Conservation (phyloP, 2,113 vertebrate genomes). For the Osmerus mordax region DNA sequence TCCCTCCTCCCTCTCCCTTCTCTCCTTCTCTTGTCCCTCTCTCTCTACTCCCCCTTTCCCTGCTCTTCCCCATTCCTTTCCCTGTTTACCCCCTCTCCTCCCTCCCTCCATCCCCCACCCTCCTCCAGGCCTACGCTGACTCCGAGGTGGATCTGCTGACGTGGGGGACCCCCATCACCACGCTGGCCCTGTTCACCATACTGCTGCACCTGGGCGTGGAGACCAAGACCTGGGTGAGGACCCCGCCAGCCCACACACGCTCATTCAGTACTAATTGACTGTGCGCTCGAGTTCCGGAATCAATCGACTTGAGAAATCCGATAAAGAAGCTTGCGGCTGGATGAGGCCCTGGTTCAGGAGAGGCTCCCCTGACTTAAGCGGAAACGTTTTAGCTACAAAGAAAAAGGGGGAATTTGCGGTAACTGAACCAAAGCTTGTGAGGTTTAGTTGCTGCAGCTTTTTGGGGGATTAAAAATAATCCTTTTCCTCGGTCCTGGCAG, state of each 20-base stretch:
- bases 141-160: conserved; percentile 89
- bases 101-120: too few species aligned
- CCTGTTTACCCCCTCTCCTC: background rate
- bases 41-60: background rate
- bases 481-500: background rate
- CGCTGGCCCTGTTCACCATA: conserved; percentile 87
- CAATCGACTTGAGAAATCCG: background rate
- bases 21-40: background rate
- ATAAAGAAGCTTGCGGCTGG: background rate
- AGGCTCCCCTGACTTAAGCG: background rate
- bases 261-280: background rate
- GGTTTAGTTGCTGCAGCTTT: background rate
- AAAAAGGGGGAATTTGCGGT: background rate
- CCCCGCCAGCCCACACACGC: background rate
- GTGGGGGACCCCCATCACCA: conserved; percentile 93
- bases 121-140: conserved; percentile 83
- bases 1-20: background rate
- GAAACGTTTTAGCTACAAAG: background rate
- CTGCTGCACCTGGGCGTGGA: conserved; percentile 93
- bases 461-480: background rate
- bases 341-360: background rate
- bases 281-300: background rate
- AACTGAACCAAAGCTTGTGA: background rate
- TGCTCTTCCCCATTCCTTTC: background rate
- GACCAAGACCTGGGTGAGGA: conserved; percentile 95